phyloP scores from a whole-genome alignment of 2,797 vertebrate genomes.

The Phoebastria nigripes region DNA sequence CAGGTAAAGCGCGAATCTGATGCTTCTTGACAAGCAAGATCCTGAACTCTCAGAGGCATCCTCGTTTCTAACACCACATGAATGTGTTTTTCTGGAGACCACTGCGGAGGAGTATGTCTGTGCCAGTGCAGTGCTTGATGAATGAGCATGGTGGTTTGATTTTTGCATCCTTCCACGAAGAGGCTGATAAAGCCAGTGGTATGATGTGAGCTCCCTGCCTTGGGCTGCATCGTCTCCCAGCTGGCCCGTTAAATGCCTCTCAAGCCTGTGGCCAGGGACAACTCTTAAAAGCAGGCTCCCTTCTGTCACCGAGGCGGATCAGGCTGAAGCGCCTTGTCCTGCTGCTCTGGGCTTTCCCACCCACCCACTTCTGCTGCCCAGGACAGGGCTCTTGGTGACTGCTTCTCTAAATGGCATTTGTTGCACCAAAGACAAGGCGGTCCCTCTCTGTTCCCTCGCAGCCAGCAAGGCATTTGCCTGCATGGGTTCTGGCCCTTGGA shows the following conservation, averaged over 20 bases:
- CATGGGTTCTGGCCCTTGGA: neutral
- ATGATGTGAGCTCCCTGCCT: neutral
- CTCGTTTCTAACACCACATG: neutral
- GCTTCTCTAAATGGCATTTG: neutral
- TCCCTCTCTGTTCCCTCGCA: neutral
- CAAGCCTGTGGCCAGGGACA: neutral
- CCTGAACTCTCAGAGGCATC: neutral
- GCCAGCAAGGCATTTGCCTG: neutral
- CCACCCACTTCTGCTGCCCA: neutral
- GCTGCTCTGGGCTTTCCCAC: neutral
- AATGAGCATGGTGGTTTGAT: neutral
- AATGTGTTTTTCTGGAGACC: neutral
- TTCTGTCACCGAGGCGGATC: neutral
- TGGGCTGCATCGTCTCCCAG: neutral
- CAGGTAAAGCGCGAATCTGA: neutral
- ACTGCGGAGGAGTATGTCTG: accelerated
- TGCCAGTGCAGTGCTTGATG: neutral
- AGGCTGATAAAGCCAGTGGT: neutral
- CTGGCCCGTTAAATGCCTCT: neutral
- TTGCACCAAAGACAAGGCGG: neutral
- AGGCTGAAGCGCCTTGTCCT: neutral
- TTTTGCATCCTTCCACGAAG: neutral
- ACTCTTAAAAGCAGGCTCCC: neutral
- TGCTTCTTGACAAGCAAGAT: neutral
- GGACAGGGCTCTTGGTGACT: neutral